These are phyloP conservation scores for Falco punctatus DNA, from an alignment of 2,113 vertebrate species.

Conservation along the genomic window DNA sequence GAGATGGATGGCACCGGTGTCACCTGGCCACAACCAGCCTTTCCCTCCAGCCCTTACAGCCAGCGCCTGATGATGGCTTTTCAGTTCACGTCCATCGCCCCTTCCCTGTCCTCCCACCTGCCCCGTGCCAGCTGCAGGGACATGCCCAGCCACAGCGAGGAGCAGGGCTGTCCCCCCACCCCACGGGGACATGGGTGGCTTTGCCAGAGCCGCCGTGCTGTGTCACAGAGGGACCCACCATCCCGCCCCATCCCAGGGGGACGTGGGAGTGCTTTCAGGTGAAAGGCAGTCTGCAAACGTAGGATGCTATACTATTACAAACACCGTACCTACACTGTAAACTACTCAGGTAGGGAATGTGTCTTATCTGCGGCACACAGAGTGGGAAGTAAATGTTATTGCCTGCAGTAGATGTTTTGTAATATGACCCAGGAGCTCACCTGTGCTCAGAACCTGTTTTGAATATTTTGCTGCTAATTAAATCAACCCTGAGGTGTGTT, in stretches of 20 bases:
- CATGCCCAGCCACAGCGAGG: accelerated
- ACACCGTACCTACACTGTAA: neutral
- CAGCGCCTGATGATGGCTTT: accelerated
- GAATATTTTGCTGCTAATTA: constrained; percentile 8
- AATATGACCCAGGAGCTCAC: neutral
- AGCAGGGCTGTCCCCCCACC: neutral
- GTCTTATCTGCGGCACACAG: accelerated
- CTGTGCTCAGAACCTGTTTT: constrained; percentile 11
- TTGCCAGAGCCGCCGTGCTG: neutral
- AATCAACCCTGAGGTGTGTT: neutral
- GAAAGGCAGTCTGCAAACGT: neutral
- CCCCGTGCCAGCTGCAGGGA: neutral
- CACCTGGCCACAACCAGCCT: neutral
- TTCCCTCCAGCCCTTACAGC: neutral
- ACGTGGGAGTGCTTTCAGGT: neutral
- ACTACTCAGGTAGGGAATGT: neutral
- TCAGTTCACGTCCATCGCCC: neutral
- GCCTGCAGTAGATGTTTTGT: neutral
- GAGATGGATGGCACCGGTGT: neutral
- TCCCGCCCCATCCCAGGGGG: neutral
- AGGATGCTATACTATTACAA: neutral
- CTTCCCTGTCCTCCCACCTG: neutral
- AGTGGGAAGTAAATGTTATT: neutral
- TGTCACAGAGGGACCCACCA: neutral
- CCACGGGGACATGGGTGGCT: accelerated